Evolutionary conservation across 1,140 invertebrate species (phyloP), one percentile per base, ranked within the genome.

Genomic region (Venturia canescens): DNA sequence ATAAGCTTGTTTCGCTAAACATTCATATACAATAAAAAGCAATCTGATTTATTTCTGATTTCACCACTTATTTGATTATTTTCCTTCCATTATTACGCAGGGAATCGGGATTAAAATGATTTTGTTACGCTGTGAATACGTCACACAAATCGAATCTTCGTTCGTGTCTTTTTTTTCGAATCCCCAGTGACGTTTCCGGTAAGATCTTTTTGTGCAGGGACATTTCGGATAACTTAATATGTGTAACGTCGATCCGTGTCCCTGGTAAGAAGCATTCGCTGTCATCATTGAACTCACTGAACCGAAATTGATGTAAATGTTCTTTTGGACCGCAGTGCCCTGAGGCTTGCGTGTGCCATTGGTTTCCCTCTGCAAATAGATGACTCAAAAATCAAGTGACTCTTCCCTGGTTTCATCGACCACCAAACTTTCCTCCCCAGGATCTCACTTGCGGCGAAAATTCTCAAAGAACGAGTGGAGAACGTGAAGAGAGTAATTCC

Each of bases 231-330:
- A 13, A 72, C 15, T n/a, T 26, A 72, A 38, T 50, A 1, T 74
- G 13, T 53, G 69, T 82, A 48, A 76, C 78, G 70, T 75, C 75
- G 82, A 86, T 78, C 85, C 87, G 84, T 88, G 86, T 90, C 88
- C 83, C 84, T 85, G 84, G 87, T 88, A 86, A 85, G 87, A 86
- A 89, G 89, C 88, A 91, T 91, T 88, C 87, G 87, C 87, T 87
- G 87, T 88, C 89, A 91, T 91, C 87, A 87, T 88, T 90, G 87
- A 81, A 88, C 50, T 85, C 85, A 88, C 82, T 87, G 87, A 83
- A 83, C 85, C 82, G 89, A 88, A 90, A 91, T 90, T 89, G 83
- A 91, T 89, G 90, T 88, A 87, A 90, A 91, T 91, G 90, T 91
- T 91, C 91, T 91, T 91, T 91, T 88, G 88, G 89, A 85, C 87